These are phyloP conservation scores for Gandaritis pyraliata DNA, from an alignment of 2,888 invertebrate genomes.

Conservation along the genomic window DNA sequence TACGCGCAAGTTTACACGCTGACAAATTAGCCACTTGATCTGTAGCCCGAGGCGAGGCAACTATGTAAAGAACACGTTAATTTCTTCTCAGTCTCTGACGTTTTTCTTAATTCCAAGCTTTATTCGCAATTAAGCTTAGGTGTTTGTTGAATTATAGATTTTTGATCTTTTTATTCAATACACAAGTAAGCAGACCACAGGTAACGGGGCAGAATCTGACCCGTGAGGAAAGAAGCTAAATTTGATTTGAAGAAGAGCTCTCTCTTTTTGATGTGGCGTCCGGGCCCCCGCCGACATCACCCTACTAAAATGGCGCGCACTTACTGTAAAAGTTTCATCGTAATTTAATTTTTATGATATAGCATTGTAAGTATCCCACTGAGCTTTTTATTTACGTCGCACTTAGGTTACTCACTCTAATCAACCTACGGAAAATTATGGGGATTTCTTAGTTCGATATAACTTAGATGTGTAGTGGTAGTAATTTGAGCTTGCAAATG, in stretches of 20 bases:
- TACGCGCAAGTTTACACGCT: slow-evolving; percentile 66
- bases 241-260: slow-evolving; percentile 77
- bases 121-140: slow-evolving; percentile 47
- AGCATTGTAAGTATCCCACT: slow-evolving; percentile 76
- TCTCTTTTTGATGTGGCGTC: slow-evolving; percentile 77
- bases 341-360: slow-evolving; percentile 84
- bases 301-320: slow-evolving; percentile 76
- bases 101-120: slow-evolving; percentile 58
- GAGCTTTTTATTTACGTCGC: slow-evolving; percentile 71
- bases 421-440: slow-evolving; percentile 12
- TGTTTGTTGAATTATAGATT: slow-evolving; percentile 44
- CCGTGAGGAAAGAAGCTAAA: slow-evolving; percentile 77
- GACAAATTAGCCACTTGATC: slow-evolving; percentile 81
- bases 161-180: slow-evolving; percentile 43
- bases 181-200: slow-evolving; percentile 47
- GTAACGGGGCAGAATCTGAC: slow-evolving; percentile 53
- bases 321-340: slow-evolving; percentile 78
- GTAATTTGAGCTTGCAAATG: slow-evolving; percentile 52
- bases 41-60: slow-evolving; percentile 58
- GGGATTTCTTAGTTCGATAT: slow-evolving; percentile 5
- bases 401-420: slow-evolving; percentile 51
- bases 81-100: slow-evolving; percentile 56
- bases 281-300: slow-evolving; percentile 50
- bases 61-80: slow-evolving; percentile 66
- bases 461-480: too few species aligned